A percentile compares a stretch with the other conserved stretches of the same genome.
Evolutionary conservation across 1,140 invertebrate species (phyloP).

Genomic region (Drosophila erecta): DNA sequence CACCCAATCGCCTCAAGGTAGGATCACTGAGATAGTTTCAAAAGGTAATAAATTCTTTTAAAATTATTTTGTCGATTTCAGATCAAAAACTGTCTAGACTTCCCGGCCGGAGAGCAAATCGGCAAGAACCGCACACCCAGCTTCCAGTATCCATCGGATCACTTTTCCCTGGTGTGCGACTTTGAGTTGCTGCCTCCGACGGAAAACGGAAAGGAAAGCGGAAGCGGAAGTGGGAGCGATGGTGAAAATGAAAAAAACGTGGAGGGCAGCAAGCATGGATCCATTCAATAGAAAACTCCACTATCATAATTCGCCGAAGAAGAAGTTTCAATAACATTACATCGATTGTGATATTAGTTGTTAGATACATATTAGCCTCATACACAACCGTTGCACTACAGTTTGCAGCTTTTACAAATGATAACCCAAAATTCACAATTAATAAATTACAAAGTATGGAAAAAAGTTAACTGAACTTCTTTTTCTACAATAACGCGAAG

Average conservation of each 20-base stretch:
- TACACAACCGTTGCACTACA: slow-evolving; percentile 52
- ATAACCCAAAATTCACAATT: slow-evolving; percentile 65
- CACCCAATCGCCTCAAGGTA: slow-evolving; percentile 86
- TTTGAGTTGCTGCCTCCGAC: slow-evolving; percentile 84
- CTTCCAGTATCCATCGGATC: slow-evolving; percentile 91
- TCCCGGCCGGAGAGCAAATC: slow-evolving; percentile 89
- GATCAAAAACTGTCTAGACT: slow-evolving; percentile 87
- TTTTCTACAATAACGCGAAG: neutral
- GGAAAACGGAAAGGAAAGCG: slow-evolving; percentile 14
- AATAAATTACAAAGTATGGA: slow-evolving; percentile 53
- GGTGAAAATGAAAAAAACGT: slow-evolving; percentile 10
- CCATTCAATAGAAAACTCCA: slow-evolving; percentile 40
- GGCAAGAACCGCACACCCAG: slow-evolving; percentile 89
- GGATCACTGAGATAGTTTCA: neutral
- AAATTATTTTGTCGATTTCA: slow-evolving; percentile 7
- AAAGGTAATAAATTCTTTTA: neutral
- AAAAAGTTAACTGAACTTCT: slow-evolving; percentile 17
- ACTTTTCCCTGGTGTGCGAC: slow-evolving; percentile 91
- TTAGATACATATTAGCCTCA: slow-evolving; percentile 80
- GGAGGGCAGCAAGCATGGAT: slow-evolving; percentile 36
- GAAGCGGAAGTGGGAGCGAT: slow-evolving; percentile 22
- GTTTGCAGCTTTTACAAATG: slow-evolving; percentile 48
- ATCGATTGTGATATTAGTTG: slow-evolving; percentile 84
- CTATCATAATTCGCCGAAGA: slow-evolving; percentile 35
- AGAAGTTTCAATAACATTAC: slow-evolving; percentile 73